Evolutionary conservation across 2,113 vertebrate genomes (phyloP), one percentile per base, ranked within the genome.

Genomic region (Hemiscyllium ocellatum): DNA sequence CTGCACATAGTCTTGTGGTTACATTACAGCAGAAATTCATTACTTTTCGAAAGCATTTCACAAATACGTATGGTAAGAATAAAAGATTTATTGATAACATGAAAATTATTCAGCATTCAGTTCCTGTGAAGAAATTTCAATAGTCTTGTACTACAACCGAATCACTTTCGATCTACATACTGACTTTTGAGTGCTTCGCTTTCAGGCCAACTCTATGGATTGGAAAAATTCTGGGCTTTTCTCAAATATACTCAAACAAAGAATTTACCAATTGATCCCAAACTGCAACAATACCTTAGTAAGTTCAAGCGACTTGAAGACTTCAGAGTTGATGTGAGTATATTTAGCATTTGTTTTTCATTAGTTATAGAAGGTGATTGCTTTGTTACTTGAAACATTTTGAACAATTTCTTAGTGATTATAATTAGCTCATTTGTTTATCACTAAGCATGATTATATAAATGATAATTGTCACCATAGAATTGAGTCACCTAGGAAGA

Each of bases 201-300:
- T 85, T 95, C 96, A 99, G 99, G 99, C 97, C 99, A 99, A 96
- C 97, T 99, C 0, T 99, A 99, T 15, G 99, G 99, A 96, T 97
- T 99, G 97, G 99, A 99, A 97, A 99, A 99, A 97, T 99, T 99
- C 97, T 99, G 99, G 99, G 99, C 99, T 96, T 99, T 99, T 96
- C 96, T 99, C 96, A 99, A 99, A 96, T 99, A 99, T 96, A 98
- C 99, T 50, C 97, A 97, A 96, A 97, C 98, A 37, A 98, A 98
- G 97, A 98, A 97, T 96, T 97, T 98, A 96, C 96, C 97, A 69
- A 96, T 99, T 42, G 98, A 99, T 94, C 98, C 98, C 7, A 98
- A 98, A 96, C 98, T 99, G 96, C 98, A 99, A 96, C 98, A 98
- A 96, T 98, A 99, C 96, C 98, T 99, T 90, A 97, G 96, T 96